A percentile compares a stretch with the other conserved stretches of the same genome.
Conservation (phyloP, 2,797 vertebrate species). For the Danio jaintianensis region DNA sequence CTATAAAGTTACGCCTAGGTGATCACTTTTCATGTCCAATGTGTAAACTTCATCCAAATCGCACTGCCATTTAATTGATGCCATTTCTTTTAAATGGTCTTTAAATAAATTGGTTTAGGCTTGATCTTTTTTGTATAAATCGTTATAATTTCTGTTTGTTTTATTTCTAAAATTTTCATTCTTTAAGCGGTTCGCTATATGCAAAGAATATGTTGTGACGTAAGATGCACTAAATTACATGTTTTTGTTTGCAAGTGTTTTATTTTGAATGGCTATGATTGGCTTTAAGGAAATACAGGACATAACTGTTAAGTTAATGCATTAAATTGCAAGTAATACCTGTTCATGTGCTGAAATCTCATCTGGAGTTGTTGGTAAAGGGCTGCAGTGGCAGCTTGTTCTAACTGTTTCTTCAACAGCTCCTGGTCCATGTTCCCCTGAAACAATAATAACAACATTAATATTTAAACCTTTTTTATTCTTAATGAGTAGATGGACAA, state of each 20-base stretch:
- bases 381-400: constrained; percentile 82
- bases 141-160: too few relatives aligned
- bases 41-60: neutral
- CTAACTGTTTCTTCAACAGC: constrained; percentile 89
- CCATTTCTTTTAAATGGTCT: too few relatives aligned
- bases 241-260: too few relatives aligned
- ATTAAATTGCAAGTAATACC: constrained; percentile 71
- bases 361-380: constrained; percentile 92
- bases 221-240: too few relatives aligned
- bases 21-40: neutral
- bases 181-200: too few relatives aligned
- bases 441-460: neutral
- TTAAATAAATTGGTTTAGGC: too few relatives aligned
- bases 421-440: constrained; percentile 93
- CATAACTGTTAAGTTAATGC: neutral
- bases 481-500: neutral
- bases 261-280: too few relatives aligned
- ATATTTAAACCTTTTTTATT: neutral
- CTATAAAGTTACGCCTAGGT: too few relatives aligned
- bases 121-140: too few relatives aligned
- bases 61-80: constrained; percentile 11
- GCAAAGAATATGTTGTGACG: too few relatives aligned
- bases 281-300: too few relatives aligned
- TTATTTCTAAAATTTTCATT: too few relatives aligned
- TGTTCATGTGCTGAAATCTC: constrained; percentile 89